Percentiles rank a stretch among this genome's conserved stretches.
phyloP scores from a whole-genome alignment of 2,113 vertebrate genomes.

The Sporophila hypoxantha region DNA sequence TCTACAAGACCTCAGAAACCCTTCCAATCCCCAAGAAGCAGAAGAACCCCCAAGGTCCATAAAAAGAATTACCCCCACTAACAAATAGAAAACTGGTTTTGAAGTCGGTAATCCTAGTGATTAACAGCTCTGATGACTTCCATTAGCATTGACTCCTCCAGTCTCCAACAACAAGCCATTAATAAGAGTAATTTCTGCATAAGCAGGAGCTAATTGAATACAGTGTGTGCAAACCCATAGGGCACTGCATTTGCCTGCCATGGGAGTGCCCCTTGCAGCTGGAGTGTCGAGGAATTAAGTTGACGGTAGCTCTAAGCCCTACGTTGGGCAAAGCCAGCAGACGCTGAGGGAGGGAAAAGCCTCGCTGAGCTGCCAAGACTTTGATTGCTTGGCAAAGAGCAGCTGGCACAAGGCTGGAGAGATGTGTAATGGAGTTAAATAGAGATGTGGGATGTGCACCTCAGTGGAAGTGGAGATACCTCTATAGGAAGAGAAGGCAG shows the following conservation, averaged over 20 bases:
- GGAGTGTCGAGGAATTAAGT: background rate
- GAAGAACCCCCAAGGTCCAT: background rate
- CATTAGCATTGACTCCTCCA: background rate
- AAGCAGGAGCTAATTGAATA: conserved; percentile 25
- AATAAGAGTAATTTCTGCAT: conserved; percentile 27
- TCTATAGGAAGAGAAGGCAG: background rate
- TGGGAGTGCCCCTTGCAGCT: background rate
- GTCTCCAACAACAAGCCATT: background rate
- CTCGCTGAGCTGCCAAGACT: background rate
- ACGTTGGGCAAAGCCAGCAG: background rate
- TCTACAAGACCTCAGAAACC: background rate
- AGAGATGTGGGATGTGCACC: background rate
- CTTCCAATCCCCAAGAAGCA: background rate
- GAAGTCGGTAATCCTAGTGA: background rate
- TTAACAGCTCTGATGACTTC: conserved; percentile 21
- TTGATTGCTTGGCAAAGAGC: background rate
- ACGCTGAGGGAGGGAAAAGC: background rate
- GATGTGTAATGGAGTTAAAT: conserved; percentile 13
- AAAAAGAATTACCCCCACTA: conserved; percentile 3
- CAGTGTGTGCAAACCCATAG: background rate
- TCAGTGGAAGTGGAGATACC: background rate
- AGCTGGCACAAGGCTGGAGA: conserved; percentile 5
- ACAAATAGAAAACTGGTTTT: conserved; percentile 3
- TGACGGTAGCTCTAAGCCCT: background rate
- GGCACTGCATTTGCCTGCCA: background rate